phyloP scores from a whole-genome alignment of 1,140 invertebrate species.

The Cecropterus lyciades region DNA sequence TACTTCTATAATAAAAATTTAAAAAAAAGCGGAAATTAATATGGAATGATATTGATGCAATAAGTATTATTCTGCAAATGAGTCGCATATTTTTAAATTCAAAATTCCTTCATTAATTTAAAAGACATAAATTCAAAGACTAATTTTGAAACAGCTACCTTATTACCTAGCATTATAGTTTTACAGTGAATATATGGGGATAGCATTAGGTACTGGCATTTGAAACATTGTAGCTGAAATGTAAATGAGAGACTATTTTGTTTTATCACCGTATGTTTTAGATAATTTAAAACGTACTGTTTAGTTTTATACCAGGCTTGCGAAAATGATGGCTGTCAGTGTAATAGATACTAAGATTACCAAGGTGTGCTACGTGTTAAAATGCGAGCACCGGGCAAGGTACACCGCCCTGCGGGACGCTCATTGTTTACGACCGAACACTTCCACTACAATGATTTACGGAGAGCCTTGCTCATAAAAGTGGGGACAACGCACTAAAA shows the following conservation, averaged over 20 bases:
- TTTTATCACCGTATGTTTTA: not conserved
- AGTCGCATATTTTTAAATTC: no score
- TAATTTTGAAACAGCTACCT: no score
- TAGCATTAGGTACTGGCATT: not conserved
- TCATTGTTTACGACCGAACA: slow-evolving; percentile 76
- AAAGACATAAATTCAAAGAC: no score
- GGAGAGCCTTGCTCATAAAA: slow-evolving; percentile 78
- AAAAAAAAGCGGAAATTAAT: no score
- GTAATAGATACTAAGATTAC: slow-evolving; percentile 28
- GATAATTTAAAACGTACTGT: slow-evolving; percentile 12
- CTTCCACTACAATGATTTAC: slow-evolving; percentile 83
- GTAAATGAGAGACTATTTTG: not conserved
- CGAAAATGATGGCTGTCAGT: slow-evolving; percentile 11
- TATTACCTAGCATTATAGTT: no score
- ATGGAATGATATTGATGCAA: no score
- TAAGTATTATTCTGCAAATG: no score
- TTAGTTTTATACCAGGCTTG: slow-evolving; percentile 13
- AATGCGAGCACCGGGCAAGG: slow-evolving; percentile 36
- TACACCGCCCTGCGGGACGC: slow-evolving; percentile 56
- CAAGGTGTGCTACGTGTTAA: slow-evolving; percentile 20
- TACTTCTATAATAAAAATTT: no score
- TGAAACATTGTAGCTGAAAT: slow-evolving; percentile 9
- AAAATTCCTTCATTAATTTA: no score
- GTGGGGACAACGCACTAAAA: slow-evolving; percentile 79
- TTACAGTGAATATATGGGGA: no score